Base-by-base conservation (phyloP, 2,888 invertebrate species). In the Eulithis prunata region DNA sequence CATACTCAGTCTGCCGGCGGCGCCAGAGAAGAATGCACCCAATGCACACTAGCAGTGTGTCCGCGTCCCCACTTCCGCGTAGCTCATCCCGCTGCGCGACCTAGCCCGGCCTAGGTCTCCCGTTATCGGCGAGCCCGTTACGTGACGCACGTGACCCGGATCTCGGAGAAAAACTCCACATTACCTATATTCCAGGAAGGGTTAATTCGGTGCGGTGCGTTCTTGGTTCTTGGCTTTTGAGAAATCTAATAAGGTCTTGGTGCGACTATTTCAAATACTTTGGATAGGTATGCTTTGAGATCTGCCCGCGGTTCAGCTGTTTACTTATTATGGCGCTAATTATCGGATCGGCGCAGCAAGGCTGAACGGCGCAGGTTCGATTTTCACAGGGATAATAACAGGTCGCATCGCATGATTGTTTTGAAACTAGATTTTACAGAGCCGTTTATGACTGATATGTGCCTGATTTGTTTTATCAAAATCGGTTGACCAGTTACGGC, bases 81-180 rank as follows among this genome's bases (percentile, higher is more conserved):
- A 84, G 85, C 86, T 90, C 92, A 91, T 91, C 92, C 92, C 91
- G 90, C 91, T 91, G 86, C 81, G 83, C 89, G 91, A 91, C 91
- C 91, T 86, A 88, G 89, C 80, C 83, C 80, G 76, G 80, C 83
- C 89, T 85, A 86, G 86, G 82, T 79, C 85, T 86, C 85, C 91
- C 91, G 91, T 91, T 91, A 91, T 79, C 63, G 81, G 73, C 83
- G 81, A 80, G 80, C 88, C 91, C 92, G 91, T 91, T 91, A 91
- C 91, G 88, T 88, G 89, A 86, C 89, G 88, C 85, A 83, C 83
- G 79, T 90, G 91, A 93, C 92, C 92, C 91, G 92, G 92, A 91
- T 91, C 83, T 74, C 70, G 75, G 71, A 74, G 76, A 81, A 80
- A 78, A 78, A 80, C 81, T 85, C 79, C 83, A 79, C 49, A 70